Evolutionary conservation across 2,113 vertebrate species (phyloP), one percentile per base, ranked within the genome.

Genomic region (Paraplagusia blochii): DNA sequence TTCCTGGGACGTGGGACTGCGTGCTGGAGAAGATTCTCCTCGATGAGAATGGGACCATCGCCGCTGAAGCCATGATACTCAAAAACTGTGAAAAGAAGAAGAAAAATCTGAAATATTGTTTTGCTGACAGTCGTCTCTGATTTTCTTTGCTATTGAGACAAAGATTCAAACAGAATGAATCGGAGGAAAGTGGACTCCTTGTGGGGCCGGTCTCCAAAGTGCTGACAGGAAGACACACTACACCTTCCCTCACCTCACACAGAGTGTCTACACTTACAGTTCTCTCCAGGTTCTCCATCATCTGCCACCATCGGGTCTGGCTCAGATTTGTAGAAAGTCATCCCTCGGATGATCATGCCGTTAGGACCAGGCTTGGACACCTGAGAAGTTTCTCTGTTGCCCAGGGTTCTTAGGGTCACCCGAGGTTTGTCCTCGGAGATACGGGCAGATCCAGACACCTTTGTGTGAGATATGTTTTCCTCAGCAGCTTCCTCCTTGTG

Each of bases 241-340:
- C 9, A 33, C 2, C 14, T 29, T 54, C 13, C 11, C 11, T 9
- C 8, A 38, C 11, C 29, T 43, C 11, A 43, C 17, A 11, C 4
- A 29, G 14, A 11, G 16, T 19, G 18, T 16, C 9, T 16, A 7
- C 16, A 48, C 38, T 50, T 82, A 97, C 96, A 87, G 51, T 89
- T 92, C 38, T 95, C 95, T 47, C 95, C 95, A 0, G 91, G 90
- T 52, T 96, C 93, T 0, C 93, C 90, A 0, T 93, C 92, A 46
- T 99, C 95, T 0, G 89, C 83, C 58, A 83, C 80, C 83, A 85
- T 85, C 0, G 72, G 81, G 51, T 87, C 78, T 33, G 90, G 89
- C 71, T 94, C 93, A 7, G 96, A 93, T 81, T 97, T 99, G 77
- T 99, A 98, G 81, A 95, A 99, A 59, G 95, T 98, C 77, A 98